These are phyloP conservation scores for Acronicta psi DNA, from an alignment of 2,888 invertebrate species.

Conservation along the genomic window DNA sequence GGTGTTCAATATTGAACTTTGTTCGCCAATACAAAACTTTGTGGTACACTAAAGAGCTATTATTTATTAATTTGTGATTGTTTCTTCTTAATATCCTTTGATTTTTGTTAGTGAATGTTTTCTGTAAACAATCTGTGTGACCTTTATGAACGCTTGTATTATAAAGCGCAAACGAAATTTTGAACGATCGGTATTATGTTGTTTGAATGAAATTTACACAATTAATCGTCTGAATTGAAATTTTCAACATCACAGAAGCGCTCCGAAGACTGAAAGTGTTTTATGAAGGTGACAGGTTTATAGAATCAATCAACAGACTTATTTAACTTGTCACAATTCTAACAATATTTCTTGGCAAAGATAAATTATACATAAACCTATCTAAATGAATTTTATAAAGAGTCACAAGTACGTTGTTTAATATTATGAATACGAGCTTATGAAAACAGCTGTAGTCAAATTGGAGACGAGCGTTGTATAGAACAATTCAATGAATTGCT, in stretches of 20 bases:
- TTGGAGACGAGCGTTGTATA: constrained; percentile 15
- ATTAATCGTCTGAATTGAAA: constrained; percentile 34
- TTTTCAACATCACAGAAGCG: constrained; percentile 18
- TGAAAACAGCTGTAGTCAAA: constrained; percentile 26
- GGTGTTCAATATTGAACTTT: constrained; percentile 37
- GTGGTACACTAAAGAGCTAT: constrained; percentile 21
- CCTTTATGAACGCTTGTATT: constrained; percentile 25
- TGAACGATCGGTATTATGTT: constrained; percentile 7
- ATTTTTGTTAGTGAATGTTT: constrained; percentile 32
- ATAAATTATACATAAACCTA: too few relatives aligned
- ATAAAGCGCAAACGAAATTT: constrained; percentile 14
- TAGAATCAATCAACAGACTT: constrained; percentile 36
- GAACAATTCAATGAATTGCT: constrained; percentile 15
- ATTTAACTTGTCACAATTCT: constrained; percentile 37
- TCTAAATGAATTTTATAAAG: constrained; percentile 22
- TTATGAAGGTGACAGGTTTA: constrained; percentile 11
- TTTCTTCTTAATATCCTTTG: constrained; percentile 29
- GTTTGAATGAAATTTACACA: constrained; percentile 30
- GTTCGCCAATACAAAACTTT: constrained; percentile 34
- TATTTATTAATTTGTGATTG: constrained; percentile 39
- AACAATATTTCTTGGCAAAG: constrained; percentile 24
- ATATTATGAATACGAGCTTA: constrained; percentile 47
- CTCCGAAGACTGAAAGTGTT: constrained; percentile 20
- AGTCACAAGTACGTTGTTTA: constrained; percentile 24
- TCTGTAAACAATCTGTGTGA: constrained; percentile 31